Conservation (phyloP, 2,797 vertebrate genomes). For the Phrynocephalus forsythii region DNA sequence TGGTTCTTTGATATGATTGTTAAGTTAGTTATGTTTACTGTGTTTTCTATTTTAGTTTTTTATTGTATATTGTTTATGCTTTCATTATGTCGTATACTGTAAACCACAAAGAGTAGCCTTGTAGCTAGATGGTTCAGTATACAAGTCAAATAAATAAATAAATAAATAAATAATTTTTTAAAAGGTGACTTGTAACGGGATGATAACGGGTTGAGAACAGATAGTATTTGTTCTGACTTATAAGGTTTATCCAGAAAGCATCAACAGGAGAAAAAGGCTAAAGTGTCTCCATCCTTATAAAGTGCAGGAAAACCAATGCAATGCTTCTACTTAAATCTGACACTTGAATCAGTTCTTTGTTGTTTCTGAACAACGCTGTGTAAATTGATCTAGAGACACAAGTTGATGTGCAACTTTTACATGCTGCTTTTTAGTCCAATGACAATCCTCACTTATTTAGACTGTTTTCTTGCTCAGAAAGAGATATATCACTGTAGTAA, state of each 20-base stretch:
- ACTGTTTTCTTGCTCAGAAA: neutral
- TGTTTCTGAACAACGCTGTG: neutral
- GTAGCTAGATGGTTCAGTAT: too few species aligned
- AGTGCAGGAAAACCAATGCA: neutral
- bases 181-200: neutral
- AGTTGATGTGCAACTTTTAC: neutral
- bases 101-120: too few species aligned
- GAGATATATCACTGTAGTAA: neutral
- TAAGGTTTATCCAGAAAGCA: neutral
- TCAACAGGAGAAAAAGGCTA: neutral
- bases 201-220: neutral
- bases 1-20: too few species aligned
- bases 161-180: too few species aligned
- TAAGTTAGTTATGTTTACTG: too few species aligned
- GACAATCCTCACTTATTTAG: neutral
- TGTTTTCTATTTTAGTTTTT: too few species aligned
- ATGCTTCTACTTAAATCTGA: neutral
- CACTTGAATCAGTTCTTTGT: neutral
- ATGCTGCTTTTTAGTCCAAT: neutral
- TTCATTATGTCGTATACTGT: too few species aligned
- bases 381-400: slow-evolving; percentile 2
- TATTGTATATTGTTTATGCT: too few species aligned
- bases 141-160: too few species aligned
- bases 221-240: neutral
- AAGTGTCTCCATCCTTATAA: neutral